Percentiles rank a stretch among this genome's conserved stretches.
Evolutionary conservation across 1,140 invertebrate species (phyloP).

Genomic region (Xylocopa sonorina): DNA sequence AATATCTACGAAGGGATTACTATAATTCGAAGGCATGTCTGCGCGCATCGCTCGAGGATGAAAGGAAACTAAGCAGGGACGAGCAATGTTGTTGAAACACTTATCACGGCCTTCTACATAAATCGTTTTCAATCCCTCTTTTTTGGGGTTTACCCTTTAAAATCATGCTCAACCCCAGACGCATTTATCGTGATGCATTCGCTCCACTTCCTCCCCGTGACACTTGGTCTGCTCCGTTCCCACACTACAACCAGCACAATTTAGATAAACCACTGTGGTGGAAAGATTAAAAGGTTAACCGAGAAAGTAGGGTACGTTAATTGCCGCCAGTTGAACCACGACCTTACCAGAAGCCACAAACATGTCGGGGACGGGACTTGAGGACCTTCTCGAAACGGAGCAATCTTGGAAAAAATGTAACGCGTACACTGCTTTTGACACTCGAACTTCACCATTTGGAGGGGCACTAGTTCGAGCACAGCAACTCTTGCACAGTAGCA

Average conservation of each 20-base stretch:
- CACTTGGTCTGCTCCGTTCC: constrained; percentile 44
- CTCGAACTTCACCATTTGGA: too few relatives aligned
- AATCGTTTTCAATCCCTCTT: constrained; percentile 53
- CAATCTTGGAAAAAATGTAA: neutral
- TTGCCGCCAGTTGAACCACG: constrained; percentile 55
- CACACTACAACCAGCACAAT: constrained; percentile 50
- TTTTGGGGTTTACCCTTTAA: constrained; percentile 39
- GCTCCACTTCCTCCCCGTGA: constrained; percentile 41
- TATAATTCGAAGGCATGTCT: neutral
- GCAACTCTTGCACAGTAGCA: too few relatives aligned
- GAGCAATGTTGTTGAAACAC: neutral
- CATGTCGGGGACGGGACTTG: neutral
- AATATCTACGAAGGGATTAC: neutral
- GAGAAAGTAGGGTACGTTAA: constrained; percentile 56
- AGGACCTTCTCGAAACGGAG: neutral
- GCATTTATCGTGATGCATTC: constrained; percentile 51
- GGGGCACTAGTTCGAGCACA: neutral
- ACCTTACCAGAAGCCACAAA: constrained; percentile 40
- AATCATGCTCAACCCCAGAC: constrained; percentile 36
- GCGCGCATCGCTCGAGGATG: neutral
- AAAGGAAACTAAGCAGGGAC: neutral
- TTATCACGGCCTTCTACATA: constrained; percentile 40
- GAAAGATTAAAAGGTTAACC: constrained; percentile 59
- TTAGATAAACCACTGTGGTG: constrained; percentile 46
- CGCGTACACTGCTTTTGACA: too few relatives aligned